A percentile compares a stretch with the other conserved stretches of the same genome.
phyloP scores from a whole-genome alignment of 2,113 vertebrate species.

The Hippocampus guttulatus region DNA sequence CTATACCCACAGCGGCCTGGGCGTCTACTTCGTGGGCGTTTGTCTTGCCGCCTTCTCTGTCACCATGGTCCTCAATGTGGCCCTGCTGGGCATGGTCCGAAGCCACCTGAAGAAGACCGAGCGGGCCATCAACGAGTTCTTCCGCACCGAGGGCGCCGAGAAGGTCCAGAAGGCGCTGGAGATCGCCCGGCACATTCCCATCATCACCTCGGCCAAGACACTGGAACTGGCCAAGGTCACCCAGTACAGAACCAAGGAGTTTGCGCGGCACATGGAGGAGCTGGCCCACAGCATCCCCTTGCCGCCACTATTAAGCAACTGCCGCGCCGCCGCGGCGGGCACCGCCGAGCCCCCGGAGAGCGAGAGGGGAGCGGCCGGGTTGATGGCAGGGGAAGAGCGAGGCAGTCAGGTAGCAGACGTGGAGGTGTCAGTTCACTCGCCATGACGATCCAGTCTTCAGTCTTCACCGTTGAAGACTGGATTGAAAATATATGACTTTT shows the following conservation, averaged over 20 bases:
- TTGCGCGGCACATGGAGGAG: constrained; percentile 92
- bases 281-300: constrained; percentile 90
- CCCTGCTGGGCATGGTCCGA: constrained; percentile 91
- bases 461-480: neutral
- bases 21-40: constrained; percentile 85
- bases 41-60: constrained; percentile 87
- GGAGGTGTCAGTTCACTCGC: constrained; percentile 14
- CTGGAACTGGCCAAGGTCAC: constrained; percentile 85
- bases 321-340: constrained; percentile 72
- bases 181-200: constrained; percentile 92
- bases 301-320: constrained; percentile 88
- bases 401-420: accelerated
- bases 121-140: constrained; percentile 93
- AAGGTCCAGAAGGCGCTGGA: constrained; percentile 95
- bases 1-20: constrained; percentile 83
- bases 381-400: constrained; percentile 8
- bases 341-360: constrained; percentile 31
- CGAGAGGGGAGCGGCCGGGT: constrained; percentile 48
- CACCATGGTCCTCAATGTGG: constrained; percentile 85
- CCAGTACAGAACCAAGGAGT: constrained; percentile 92
- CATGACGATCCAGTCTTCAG: no score
- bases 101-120: constrained; percentile 91
- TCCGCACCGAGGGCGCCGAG: constrained; percentile 88
- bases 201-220: constrained; percentile 88
- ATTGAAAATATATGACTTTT: no score